phyloP scores from a whole-genome alignment of 2,113 vertebrate genomes.

The Laticauda laticaudata region DNA sequence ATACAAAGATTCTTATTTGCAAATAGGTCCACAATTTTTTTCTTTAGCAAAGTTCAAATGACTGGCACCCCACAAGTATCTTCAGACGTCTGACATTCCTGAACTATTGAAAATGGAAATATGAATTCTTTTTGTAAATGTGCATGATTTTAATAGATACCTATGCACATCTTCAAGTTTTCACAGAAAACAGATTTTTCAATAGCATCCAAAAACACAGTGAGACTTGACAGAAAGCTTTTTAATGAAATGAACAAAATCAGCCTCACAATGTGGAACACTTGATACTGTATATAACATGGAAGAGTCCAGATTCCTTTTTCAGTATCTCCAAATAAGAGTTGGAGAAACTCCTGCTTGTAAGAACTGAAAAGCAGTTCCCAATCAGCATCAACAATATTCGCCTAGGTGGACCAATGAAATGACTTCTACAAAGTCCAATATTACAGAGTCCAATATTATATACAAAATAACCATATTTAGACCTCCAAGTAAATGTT shows the following conservation, averaged over 20 bases:
- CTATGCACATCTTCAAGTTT: not conserved
- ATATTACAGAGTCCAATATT: not conserved
- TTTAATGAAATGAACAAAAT: not conserved
- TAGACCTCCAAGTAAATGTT: not conserved
- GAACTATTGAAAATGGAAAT: not conserved
- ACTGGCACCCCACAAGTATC: not conserved
- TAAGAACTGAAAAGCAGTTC: not conserved
- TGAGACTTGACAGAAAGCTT: not conserved
- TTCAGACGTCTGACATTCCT: not conserved
- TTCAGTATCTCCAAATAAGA: not conserved
- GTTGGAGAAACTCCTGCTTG: not conserved
- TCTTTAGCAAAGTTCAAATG: not conserved
- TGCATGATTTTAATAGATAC: not conserved
- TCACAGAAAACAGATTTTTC: not conserved
- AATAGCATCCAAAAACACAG: not conserved
- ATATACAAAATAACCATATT: not conserved
- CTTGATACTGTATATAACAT: not conserved
- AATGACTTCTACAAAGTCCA: not conserved
- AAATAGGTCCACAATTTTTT: not conserved
- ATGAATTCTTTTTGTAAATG: not conserved
- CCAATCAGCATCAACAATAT: not conserved
- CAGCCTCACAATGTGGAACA: not conserved
- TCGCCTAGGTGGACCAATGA: not conserved
- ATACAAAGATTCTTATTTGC: not conserved
- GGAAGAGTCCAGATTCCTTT: not conserved